phyloP scores from a whole-genome alignment of 1,140 invertebrate genomes.

The Psilanteris sp. region DNA sequence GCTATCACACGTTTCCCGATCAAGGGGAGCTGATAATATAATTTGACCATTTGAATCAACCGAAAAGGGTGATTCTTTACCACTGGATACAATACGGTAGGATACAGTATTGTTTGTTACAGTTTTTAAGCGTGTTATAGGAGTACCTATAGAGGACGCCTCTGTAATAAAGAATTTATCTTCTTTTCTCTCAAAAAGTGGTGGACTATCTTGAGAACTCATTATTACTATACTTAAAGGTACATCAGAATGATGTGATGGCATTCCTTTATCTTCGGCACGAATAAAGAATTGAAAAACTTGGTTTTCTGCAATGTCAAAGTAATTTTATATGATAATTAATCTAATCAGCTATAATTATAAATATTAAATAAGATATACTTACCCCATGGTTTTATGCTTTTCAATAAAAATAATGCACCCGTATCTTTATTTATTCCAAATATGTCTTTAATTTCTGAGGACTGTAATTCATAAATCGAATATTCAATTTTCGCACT shows the following conservation, averaged over 20 bases:
- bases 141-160: slow-evolving; percentile 84
- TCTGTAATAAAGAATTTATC: slow-evolving; percentile 90
- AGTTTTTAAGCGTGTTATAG: slow-evolving; percentile 83
- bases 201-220: slow-evolving; percentile 84
- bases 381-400: slow-evolving; percentile 82
- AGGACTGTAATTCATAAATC: slow-evolving; percentile 84
- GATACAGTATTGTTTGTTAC: slow-evolving; percentile 82
- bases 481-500: slow-evolving; percentile 86
- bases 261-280: slow-evolving; percentile 88
- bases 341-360: too few relatives aligned
- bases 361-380: too few relatives aligned
- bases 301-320: slow-evolving; percentile 88
- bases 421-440: slow-evolving; percentile 86
- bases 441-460: slow-evolving; percentile 83
- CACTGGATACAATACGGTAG: slow-evolving; percentile 85
- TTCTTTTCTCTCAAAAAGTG: slow-evolving; percentile 85
- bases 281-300: slow-evolving; percentile 94
- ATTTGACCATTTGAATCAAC: slow-evolving; percentile 88
- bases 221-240: slow-evolving; percentile 90
- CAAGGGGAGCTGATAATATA: slow-evolving; percentile 85
- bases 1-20: slow-evolving; percentile 87
- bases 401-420: slow-evolving; percentile 83
- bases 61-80: slow-evolving; percentile 84
- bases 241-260: slow-evolving; percentile 86
- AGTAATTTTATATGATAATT: too few relatives aligned